Evolutionary conservation across 2,113 vertebrate genomes (phyloP).

Genomic region (Capricornis sumatraensis): DNA sequence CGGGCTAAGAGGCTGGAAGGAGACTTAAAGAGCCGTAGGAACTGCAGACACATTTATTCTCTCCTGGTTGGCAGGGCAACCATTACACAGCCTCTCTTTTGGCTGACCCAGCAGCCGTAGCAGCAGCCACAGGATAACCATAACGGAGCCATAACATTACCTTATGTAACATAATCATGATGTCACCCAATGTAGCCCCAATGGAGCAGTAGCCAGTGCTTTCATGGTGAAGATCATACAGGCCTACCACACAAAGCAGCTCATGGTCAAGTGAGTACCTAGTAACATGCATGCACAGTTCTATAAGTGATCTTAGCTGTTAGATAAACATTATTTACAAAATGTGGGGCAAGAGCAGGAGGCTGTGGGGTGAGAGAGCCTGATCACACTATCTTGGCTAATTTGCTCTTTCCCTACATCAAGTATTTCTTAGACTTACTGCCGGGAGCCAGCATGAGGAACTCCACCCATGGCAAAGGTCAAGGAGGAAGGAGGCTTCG

Average conservation of each 20-base stretch:
- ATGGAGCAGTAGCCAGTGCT: background rate
- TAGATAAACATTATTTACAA: background rate
- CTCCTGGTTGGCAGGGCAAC: background rate
- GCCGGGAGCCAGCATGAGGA: too few relatives aligned
- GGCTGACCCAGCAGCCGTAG: background rate
- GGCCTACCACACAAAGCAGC: background rate
- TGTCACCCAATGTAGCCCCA: background rate
- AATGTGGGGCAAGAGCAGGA: background rate
- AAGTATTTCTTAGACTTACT: background rate
- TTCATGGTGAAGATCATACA: background rate
- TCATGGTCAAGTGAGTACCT: background rate
- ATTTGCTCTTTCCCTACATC: background rate
- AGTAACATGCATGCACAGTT: background rate
- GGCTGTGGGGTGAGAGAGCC: background rate
- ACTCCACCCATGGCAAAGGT: too few relatives aligned
- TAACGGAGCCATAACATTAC: background rate
- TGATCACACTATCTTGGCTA: background rate
- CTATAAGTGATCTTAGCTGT: background rate
- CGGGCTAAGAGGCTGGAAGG: background rate
- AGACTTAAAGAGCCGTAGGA: background rate
- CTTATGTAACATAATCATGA: background rate
- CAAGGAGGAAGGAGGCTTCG: too few relatives aligned
- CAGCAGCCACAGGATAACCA: background rate
- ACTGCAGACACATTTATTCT: background rate
- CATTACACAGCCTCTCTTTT: background rate